Evolutionary conservation across 2,888 invertebrate genomes (phyloP).

Genomic region (Melieria omissa): DNA sequence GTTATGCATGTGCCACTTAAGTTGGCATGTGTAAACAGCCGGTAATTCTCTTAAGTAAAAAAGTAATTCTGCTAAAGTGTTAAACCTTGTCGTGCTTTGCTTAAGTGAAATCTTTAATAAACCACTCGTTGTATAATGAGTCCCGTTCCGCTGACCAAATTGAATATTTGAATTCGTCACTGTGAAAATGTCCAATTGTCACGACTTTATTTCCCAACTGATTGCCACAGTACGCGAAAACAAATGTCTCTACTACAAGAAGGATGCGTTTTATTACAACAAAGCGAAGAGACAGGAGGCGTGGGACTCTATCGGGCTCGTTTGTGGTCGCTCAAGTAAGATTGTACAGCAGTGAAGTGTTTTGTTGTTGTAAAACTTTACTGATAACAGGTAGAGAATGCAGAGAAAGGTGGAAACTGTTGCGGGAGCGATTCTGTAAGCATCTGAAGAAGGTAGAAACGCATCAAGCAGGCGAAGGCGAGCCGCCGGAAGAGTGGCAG

Average conservation of each 20-base stretch:
- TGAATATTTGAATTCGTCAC: no score
- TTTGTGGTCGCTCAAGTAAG: background rate
- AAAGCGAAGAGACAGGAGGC: slow-evolving; percentile 13
- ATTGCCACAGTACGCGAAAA: slow-evolving; percentile 9
- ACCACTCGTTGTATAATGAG: no score
- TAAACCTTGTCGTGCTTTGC: no score
- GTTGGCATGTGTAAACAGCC: no score
- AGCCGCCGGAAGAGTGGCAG: slow-evolving; percentile 14
- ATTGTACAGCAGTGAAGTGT: no score
- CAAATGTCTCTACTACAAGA: slow-evolving; percentile 14
- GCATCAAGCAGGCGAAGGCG: background rate
- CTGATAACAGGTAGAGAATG: slow-evolving; percentile 12
- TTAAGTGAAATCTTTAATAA: no score
- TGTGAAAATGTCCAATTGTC: no score
- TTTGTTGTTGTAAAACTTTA: no score
- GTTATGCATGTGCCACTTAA: no score
- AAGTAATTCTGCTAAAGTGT: no score
- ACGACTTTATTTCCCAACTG: slow-evolving; percentile 21
- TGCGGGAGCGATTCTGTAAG: slow-evolving; percentile 24
- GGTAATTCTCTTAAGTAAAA: no score
- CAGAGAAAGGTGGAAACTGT: slow-evolving; percentile 25
- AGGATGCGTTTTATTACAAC: slow-evolving; percentile 17
- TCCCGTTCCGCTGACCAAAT: no score
- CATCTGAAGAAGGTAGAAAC: slow-evolving; percentile 3
- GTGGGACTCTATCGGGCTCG: slow-evolving; percentile 9